Conservation (phyloP, 2,888 invertebrate species). For the Oxycera nigricornis region DNA sequence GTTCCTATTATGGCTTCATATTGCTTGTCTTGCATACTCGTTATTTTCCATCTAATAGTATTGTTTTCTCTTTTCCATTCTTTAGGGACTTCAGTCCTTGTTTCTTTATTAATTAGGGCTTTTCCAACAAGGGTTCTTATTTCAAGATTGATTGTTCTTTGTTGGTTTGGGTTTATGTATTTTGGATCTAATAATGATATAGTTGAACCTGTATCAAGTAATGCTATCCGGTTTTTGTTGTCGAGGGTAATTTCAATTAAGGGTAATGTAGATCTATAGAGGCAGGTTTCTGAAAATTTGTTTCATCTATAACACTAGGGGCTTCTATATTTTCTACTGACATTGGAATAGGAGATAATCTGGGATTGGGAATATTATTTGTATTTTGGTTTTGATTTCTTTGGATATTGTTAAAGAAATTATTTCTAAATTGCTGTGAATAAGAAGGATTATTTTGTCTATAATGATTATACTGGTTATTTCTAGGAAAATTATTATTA, state of each 20-base stretch:
- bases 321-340: neutral
- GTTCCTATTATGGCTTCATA: constrained; percentile 3
- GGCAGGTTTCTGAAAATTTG: neutral
- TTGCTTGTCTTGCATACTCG: neutral
- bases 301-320: neutral
- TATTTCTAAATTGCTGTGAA: too few relatives aligned
- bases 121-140: neutral
- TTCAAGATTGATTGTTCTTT: neutral
- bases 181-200: neutral
- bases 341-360: neutral
- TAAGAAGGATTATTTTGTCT: too few relatives aligned
- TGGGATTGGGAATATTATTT: neutral
- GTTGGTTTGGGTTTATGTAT: neutral
- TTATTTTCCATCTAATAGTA: neutral
- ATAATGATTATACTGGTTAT: too few relatives aligned
- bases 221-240: neutral
- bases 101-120: neutral
- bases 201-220: neutral
- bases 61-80: neutral
- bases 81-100: neutral
- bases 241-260: neutral
- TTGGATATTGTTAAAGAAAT: neutral
- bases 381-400: neutral
- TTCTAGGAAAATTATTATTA: too few relatives aligned
- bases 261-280: neutral